Evolutionary conservation across 2,888 invertebrate genomes (phyloP).

Genomic region (Cylindroiulus punctatus): DNA sequence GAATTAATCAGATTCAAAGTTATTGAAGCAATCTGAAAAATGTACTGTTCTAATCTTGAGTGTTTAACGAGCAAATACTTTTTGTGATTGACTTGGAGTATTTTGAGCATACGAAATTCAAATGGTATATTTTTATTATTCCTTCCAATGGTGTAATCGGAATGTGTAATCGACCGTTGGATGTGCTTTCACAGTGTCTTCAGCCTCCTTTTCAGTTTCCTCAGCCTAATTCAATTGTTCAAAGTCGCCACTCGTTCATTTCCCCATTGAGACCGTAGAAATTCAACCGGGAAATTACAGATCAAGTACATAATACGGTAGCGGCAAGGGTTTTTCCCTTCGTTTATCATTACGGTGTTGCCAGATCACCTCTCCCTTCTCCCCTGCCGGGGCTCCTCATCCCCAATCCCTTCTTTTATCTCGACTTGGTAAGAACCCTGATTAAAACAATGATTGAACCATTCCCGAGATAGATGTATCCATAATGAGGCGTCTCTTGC

Average conservation of each 20-base stretch:
- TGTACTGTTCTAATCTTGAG: too few relatives aligned
- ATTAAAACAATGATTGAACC: constrained; percentile 32
- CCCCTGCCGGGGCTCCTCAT: not conserved
- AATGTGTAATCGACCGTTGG: too few relatives aligned
- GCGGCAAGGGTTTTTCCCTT: constrained; percentile 16
- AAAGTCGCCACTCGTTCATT: constrained; percentile 17
- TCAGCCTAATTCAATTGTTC: not conserved
- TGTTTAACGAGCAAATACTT: too few relatives aligned
- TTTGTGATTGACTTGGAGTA: too few relatives aligned
- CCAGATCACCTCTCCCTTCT: constrained; percentile 14
- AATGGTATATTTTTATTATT: too few relatives aligned
- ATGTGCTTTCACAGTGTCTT: not conserved
- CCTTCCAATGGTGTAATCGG: too few relatives aligned
- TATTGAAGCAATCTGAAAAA: too few relatives aligned
- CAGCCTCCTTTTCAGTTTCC: not conserved
- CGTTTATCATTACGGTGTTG: constrained; percentile 32
- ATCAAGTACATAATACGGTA: constrained; percentile 19
- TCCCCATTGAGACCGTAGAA: constrained; percentile 16
- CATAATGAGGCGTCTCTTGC: constrained; percentile 19
- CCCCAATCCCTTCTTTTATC: constrained; percentile 30
- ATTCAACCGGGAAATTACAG: constrained; percentile 26
- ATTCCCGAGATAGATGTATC: constrained; percentile 32
- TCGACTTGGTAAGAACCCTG: constrained; percentile 10
- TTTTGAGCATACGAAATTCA: too few relatives aligned
- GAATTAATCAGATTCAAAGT: too few relatives aligned